phyloP scores from a whole-genome alignment of 2,888 invertebrate species.

The Acleris holmiana region DNA sequence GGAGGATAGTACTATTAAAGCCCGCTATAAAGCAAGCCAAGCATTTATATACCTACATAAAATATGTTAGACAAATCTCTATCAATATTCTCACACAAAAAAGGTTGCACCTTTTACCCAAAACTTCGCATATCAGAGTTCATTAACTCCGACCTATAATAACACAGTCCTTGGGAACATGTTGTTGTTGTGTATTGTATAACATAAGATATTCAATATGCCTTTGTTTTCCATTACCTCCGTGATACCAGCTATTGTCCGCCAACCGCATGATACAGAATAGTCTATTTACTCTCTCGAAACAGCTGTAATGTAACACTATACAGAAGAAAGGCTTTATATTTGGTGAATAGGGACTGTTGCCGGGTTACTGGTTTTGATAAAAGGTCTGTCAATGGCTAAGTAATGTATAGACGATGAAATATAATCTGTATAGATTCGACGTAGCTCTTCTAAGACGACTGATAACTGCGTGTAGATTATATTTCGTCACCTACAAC shows the following conservation, averaged over 20 bases:
- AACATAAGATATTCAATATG: constrained; percentile 18
- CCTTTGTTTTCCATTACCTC: constrained; percentile 10
- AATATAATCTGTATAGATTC: no score
- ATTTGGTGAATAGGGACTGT: constrained; percentile 14
- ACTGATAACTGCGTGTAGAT: no score
- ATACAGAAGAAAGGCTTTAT: constrained; percentile 15
- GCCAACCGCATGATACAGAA: constrained; percentile 11
- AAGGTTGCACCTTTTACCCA: neutral
- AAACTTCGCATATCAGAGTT: no score
- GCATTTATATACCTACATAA: no score
- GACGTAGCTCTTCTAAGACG: no score
- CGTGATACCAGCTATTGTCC: constrained; percentile 12
- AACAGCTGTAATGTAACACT: constrained; percentile 12
- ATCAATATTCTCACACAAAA: no score
- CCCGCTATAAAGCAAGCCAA: no score
- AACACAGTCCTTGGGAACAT: neutral
- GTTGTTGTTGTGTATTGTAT: neutral
- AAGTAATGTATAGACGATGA: neutral
- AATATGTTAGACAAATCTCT: no score
- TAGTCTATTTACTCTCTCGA: constrained; percentile 1
- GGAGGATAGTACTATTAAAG: no score
- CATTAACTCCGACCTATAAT: neutral
- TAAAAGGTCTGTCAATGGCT: neutral
- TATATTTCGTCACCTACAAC: no score
- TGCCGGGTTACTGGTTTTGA: constrained; percentile 1